These are phyloP conservation scores for Chrysolina oricalcia DNA, from an alignment of 2,888 invertebrate species.

Conservation along the genomic window DNA sequence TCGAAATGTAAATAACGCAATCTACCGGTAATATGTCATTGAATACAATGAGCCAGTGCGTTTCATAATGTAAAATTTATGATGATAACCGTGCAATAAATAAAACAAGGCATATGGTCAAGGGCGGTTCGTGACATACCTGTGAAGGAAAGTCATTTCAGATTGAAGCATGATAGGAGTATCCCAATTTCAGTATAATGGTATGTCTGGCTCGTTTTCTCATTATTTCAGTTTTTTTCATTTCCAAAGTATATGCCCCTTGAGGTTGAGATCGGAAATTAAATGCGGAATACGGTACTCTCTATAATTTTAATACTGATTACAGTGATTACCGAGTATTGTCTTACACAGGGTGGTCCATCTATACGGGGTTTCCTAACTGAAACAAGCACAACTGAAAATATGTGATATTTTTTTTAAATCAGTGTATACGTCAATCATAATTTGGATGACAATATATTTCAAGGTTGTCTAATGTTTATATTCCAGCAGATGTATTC, in stretches of 20 bases:
- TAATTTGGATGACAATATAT: too few species aligned
- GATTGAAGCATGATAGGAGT: conserved; percentile 7
- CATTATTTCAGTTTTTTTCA: conserved; percentile 6
- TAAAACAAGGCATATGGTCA: neutral
- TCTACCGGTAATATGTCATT: too few species aligned
- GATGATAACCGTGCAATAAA: neutral
- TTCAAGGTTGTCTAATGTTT: too few species aligned
- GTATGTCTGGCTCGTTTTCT: neutral
- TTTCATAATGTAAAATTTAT: neutral
- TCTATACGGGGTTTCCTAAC: neutral
- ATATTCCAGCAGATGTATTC: too few species aligned
- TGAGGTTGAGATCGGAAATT: neutral
- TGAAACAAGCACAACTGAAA: neutral
- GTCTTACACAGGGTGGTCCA: neutral
- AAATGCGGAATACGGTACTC: conserved; percentile 12
- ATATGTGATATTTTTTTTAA: too few species aligned
- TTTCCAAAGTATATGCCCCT: neutral
- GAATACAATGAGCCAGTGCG: too few species aligned
- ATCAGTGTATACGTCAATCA: too few species aligned
- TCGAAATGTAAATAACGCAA: too few species aligned
- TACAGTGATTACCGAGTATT: conserved; percentile 3
- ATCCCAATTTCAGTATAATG: conserved; percentile 2
- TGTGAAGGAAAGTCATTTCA: neutral
- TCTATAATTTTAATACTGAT: neutral
- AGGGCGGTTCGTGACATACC: neutral